A percentile compares a stretch with the other conserved stretches of the same genome.
Evolutionary conservation across 2,888 invertebrate species (phyloP).

Genomic region (Cheilosia soror): DNA sequence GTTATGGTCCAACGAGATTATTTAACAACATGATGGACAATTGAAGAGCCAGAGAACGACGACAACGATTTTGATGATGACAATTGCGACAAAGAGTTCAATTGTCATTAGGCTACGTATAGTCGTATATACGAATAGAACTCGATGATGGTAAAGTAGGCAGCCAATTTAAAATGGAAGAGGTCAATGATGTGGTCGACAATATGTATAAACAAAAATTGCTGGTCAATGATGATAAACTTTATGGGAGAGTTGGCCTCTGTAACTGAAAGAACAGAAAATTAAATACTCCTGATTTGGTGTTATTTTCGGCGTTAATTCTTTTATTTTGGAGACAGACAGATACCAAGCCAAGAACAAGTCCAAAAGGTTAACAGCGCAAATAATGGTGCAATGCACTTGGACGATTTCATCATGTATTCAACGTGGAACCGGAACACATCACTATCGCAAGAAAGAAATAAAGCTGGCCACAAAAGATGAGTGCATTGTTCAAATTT

Average conservation of each 20-base stretch:
- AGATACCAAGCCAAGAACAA: conserved; percentile 26
- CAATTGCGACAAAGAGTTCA: conserved; percentile 53
- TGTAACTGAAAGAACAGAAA: not conserved
- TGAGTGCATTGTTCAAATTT: not conserved
- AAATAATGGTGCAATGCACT: conserved; percentile 48
- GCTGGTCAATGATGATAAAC: no score
- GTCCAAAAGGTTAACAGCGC: conserved; percentile 58
- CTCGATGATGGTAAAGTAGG: not conserved
- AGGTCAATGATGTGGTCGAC: conserved; percentile 58
- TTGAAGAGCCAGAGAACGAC: not conserved
- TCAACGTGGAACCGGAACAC: conserved; percentile 7
- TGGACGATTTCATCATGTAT: conserved; percentile 43
- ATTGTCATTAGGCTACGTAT: conserved; percentile 34
- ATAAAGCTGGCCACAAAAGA: not conserved
- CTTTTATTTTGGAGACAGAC: conserved; percentile 28
- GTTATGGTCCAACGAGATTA: conserved; percentile 66
- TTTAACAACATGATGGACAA: conserved; percentile 35
- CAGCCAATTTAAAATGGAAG: conserved; percentile 55
- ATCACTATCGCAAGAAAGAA: conserved; percentile 20
- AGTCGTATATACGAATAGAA: not conserved
- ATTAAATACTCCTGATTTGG: conserved; percentile 37
- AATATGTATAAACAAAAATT: not conserved
- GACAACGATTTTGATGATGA: conserved; percentile 23
- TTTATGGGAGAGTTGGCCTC: no score
- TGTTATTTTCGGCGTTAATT: conserved; percentile 32